Conservation (phyloP, 2,888 invertebrate species). For the Andrena bucephala region DNA sequence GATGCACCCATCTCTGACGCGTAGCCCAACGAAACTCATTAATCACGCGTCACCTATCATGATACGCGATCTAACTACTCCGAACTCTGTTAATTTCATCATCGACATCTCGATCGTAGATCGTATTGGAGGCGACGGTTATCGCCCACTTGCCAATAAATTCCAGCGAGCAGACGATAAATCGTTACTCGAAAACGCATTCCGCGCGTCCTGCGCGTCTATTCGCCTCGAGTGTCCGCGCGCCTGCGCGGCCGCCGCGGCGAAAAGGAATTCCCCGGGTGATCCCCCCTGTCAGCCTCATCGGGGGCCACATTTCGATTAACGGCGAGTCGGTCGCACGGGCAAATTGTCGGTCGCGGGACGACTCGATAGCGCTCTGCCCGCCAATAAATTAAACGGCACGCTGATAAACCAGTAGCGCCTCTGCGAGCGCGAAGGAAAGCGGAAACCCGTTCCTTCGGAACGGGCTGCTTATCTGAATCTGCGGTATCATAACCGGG, state of each 20-base stretch:
- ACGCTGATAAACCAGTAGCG: conserved; percentile 69
- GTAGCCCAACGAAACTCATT: conserved; percentile 10
- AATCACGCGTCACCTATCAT: background rate
- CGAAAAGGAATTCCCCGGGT: conserved; percentile 18
- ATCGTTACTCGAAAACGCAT: conserved; percentile 26
- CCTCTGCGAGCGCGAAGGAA: conserved; percentile 41
- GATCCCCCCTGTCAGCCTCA: conserved; percentile 43
- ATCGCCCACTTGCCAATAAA: conserved; percentile 21
- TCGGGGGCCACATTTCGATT: conserved; percentile 69
- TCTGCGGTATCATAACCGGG: conserved; percentile 69
- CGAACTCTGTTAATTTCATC: conserved; percentile 31
- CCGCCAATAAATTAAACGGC: conserved; percentile 69
- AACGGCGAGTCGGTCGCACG: conserved; percentile 57
- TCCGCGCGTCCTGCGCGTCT: background rate
- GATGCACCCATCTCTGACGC: background rate
- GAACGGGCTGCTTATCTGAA: conserved; percentile 67
- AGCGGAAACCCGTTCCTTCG: conserved; percentile 68
- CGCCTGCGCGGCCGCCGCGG: too few relatives aligned
- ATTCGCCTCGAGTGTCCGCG: background rate
- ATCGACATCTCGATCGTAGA: conserved; percentile 33
- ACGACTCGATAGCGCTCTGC: conserved; percentile 55
- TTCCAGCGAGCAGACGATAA: conserved; percentile 22
- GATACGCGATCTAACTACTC: conserved; percentile 20
- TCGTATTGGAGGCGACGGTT: background rate
- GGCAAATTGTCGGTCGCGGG: conserved; percentile 70